Evolutionary conservation across 1,140 invertebrate species (phyloP).

Genomic region (Cydia splendana): DNA sequence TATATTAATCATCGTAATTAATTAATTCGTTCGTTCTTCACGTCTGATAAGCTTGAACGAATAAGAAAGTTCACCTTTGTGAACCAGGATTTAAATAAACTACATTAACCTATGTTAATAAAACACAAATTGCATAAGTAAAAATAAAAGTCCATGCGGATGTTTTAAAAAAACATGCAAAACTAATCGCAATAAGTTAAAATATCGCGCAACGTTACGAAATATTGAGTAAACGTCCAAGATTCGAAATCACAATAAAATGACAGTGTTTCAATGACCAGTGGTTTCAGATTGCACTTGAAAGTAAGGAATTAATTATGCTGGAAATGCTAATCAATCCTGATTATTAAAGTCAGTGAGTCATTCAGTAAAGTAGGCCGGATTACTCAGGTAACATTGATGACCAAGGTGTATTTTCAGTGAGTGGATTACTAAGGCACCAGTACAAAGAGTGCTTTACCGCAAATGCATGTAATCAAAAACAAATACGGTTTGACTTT

Average conservation of each 20-base stretch:
- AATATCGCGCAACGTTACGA: background rate
- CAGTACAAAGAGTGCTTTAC: background rate
- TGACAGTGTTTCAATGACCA: background rate
- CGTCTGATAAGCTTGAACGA: no score
- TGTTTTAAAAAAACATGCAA: background rate
- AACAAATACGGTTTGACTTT: no score
- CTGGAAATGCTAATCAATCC: background rate
- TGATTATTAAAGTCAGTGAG: constrained; percentile 5
- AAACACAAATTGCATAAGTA: no score
- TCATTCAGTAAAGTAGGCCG: constrained; percentile 15
- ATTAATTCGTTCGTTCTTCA: no score
- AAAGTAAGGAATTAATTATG: constrained; percentile 12
- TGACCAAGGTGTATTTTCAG: background rate
- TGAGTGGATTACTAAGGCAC: constrained; percentile 18
- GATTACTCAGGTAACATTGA: constrained; percentile 10
- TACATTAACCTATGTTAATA: no score
- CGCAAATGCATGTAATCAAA: no score
- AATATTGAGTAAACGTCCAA: background rate
- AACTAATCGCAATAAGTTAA: background rate
- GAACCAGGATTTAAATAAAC: no score
- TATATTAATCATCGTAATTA: no score
- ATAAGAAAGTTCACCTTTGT: no score
- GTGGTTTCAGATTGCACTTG: background rate
- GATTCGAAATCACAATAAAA: background rate
- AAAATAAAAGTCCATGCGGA: background rate